Base-by-base conservation (phyloP, 2,888 invertebrate genomes). In the Salticus scenicus region DNA sequence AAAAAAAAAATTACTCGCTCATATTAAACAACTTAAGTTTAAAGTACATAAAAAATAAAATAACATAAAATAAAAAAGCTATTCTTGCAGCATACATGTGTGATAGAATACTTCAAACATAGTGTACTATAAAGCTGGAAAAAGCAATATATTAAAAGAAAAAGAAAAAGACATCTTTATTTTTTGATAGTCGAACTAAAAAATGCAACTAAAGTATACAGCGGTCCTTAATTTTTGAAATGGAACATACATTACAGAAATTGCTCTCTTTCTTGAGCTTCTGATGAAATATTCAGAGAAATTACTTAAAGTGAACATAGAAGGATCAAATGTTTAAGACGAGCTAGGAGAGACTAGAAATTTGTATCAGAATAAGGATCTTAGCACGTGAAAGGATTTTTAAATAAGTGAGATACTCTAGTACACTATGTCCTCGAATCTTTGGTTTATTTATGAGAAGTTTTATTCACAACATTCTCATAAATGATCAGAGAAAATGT, bases 171-270 rank as follows among this genome's bases (percentile, higher is more conserved):
- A 24, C 12, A 24, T 24, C 24, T 24, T 57, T 57, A 57, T 57
- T 57, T 47, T 37, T 57, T 57, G 20, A 57, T 57, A 12, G 24
- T 5, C 20, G 24, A 24, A 57, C 24, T 20, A 17, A n/a, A 57
- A 57, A 24, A 57, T 57, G 24, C 57, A 24, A 12, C 57, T 57
- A 57, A n/a, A 57, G 24, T 57, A 24, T 57, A 57, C 24, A 57
- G 57, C 57, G 57, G 17, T 4, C 57, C 57, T 57, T 57, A 57
- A 57, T 57, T 57, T 57, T 57, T 57, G 57, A 57, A 57, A 57
- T 57, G 57, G 57, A 57, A 57, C 57, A 57, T 57, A 57, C 57
- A 57, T 57, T 57, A 57, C 57, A 24, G 24, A 57, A 57, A 57
- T 20, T 57, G 57, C 20, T 57, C 4, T 20, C n/a, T 37, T 24